Conservation (phyloP, 1,140 invertebrate genomes). For the Helicoverpa zea region DNA sequence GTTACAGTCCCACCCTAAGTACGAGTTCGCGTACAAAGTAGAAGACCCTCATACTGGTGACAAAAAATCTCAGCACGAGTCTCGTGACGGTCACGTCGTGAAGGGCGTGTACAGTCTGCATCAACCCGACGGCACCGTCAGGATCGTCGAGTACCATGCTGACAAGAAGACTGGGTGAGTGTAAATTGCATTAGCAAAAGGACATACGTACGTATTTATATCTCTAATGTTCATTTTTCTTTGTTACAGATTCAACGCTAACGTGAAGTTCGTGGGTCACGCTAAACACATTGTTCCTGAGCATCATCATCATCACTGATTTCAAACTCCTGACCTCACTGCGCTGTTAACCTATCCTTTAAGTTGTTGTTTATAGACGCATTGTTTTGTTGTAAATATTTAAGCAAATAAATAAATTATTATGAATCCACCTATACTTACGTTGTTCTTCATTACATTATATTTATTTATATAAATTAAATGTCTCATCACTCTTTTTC, state of each 20-base stretch:
- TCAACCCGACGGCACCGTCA: too few species aligned
- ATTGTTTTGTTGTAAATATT: conserved; percentile 8
- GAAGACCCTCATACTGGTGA: conserved; percentile 69
- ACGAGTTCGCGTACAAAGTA: conserved; percentile 83
- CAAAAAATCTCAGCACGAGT: conserved; percentile 38
- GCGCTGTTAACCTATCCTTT: neutral
- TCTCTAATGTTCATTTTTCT: neutral
- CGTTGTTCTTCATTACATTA: neutral
- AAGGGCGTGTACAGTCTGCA: conserved; percentile 84
- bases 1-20: conserved; percentile 66
- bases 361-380: conserved; percentile 1
- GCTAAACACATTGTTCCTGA: conserved; percentile 64
- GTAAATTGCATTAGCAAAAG: neutral
- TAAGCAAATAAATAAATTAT: neutral
- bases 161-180: conserved; percentile 81
- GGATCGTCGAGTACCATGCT: conserved; percentile 86
- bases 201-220: neutral
- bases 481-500: too few species aligned
- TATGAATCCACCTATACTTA: neutral
- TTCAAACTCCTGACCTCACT: neutral
- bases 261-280: conserved; percentile 61
- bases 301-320: conserved; percentile 53
- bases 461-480: neutral
- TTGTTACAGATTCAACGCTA: conserved; percentile 62
- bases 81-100: conserved; percentile 45